Percentiles rank a stretch among this genome's conserved stretches.
phyloP scores from a whole-genome alignment of 2,797 vertebrate species.

The Octomys mimax region DNA sequence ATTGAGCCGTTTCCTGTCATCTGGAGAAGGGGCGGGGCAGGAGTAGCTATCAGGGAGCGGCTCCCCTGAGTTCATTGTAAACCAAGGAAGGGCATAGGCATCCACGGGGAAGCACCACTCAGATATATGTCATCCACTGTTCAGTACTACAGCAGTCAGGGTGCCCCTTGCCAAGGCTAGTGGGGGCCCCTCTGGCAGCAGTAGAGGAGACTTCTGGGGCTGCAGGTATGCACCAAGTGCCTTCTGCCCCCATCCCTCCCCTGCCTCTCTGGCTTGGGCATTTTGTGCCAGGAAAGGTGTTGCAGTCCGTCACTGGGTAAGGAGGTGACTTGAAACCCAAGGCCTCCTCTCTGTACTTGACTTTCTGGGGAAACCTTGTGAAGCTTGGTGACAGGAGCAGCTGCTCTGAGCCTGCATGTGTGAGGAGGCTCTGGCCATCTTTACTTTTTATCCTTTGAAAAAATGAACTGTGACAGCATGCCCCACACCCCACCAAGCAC shows the following conservation, averaged over 20 bases:
- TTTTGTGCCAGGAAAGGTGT: background rate
- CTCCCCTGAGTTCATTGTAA: accelerated
- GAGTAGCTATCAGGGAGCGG: background rate
- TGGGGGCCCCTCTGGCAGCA: background rate
- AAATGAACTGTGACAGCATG: background rate
- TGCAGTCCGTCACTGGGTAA: background rate
- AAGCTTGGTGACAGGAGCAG: background rate
- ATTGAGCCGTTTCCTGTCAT: background rate
- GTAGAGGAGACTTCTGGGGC: background rate
- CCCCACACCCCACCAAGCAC: background rate
- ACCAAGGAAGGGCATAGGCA: background rate
- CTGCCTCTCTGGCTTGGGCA: accelerated
- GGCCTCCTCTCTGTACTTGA: background rate
- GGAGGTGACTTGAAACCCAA: background rate
- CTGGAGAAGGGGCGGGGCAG: background rate
- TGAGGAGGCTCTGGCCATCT: background rate
- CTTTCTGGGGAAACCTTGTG: background rate
- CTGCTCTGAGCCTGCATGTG: background rate
- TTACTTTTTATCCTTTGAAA: background rate
- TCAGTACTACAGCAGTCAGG: background rate
- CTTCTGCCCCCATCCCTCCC: background rate
- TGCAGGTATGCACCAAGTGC: background rate
- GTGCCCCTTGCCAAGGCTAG: background rate
- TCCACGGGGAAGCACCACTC: background rate
- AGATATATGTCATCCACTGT: background rate